phyloP scores from a whole-genome alignment of 2,797 vertebrate genomes.

The Glyptemys insculpta region DNA sequence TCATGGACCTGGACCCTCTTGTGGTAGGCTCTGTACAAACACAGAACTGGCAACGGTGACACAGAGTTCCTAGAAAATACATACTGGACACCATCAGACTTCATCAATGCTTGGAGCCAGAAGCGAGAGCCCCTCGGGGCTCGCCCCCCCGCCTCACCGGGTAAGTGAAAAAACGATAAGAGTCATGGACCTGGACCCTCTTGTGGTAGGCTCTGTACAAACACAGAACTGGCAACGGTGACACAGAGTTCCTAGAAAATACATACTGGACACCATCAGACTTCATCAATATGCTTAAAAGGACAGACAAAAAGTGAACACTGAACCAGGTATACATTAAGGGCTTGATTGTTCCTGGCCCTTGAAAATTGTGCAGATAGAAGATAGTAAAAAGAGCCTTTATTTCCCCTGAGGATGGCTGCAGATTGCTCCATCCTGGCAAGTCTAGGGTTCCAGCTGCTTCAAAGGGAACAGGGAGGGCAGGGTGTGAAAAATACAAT shows the following conservation, averaged over 20 bases:
- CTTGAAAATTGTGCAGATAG: not conserved
- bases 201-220: not conserved
- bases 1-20: not conserved
- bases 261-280: not conserved
- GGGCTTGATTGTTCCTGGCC: accelerated
- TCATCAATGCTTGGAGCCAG: too few species aligned
- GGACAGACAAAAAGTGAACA: not conserved
- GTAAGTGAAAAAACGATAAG: too few species aligned
- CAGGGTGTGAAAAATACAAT: not conserved
- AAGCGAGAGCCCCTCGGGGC: too few species aligned
- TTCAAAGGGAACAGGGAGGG: not conserved
- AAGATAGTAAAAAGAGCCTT: not conserved
- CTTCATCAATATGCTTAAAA: accelerated
- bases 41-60: accelerated
- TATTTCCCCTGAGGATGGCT: not conserved
- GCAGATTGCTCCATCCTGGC: not conserved
- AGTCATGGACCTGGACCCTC: not conserved
- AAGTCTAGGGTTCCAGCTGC: not conserved
- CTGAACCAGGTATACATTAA: accelerated
- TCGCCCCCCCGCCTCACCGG: too few species aligned
- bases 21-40: not conserved
- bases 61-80: not conserved
- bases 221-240: accelerated
- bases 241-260: not conserved
- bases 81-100: not conserved